Conservation (phyloP, 2,113 vertebrate species). For the Dromaius novaehollandiae region DNA sequence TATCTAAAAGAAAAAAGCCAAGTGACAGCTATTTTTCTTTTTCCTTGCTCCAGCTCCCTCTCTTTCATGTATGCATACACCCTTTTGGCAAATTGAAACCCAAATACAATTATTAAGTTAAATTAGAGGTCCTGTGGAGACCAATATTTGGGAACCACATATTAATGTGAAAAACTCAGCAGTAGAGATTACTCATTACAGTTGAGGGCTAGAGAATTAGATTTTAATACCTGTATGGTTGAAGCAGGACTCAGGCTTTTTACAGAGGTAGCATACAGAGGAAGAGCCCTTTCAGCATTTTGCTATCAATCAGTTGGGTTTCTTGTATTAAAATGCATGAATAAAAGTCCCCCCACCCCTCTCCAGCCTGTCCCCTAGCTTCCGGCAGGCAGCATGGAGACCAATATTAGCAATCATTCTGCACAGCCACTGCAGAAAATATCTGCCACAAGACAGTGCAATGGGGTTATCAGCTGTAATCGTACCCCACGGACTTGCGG, state of each 20-base stretch:
- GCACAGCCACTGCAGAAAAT: background rate
- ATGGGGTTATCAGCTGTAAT: background rate
- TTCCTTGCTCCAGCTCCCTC: background rate
- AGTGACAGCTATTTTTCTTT: background rate
- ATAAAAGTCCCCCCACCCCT: background rate
- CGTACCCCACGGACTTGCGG: background rate
- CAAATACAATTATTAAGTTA: background rate
- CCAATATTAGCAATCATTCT: background rate
- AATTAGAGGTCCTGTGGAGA: background rate
- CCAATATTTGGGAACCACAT: background rate
- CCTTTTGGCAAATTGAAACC: background rate
- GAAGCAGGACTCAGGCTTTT: background rate
- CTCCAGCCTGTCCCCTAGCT: background rate
- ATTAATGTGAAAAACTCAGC: background rate
- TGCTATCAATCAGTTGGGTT: background rate
- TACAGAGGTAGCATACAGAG: background rate
- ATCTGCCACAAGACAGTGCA: background rate
- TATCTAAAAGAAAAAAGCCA: background rate
- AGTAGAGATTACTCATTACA: background rate
- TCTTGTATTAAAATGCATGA: background rate
- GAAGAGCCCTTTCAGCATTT: background rate
- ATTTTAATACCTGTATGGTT: background rate
- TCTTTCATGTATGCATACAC: background rate
- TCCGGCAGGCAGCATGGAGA: background rate
- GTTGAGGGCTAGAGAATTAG: background rate